Evolutionary conservation across 1,140 invertebrate genomes (phyloP).

Genomic region (Nylanderia fulva): DNA sequence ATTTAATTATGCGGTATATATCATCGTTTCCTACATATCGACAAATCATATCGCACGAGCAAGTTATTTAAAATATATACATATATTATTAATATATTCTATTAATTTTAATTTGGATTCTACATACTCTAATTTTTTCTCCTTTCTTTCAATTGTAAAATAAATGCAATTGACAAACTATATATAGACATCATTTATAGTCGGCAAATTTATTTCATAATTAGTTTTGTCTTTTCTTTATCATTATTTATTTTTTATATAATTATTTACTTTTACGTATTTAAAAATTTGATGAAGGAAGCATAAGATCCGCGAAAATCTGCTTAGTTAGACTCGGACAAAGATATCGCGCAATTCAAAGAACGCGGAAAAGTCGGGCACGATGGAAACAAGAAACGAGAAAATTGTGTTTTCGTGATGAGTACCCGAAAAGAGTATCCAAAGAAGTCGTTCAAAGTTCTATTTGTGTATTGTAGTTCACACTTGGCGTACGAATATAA

Average conservation of each 20-base stretch:
- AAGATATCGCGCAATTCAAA: conserved; percentile 75
- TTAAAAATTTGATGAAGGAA: not conserved
- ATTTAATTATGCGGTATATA: not conserved
- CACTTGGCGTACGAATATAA: not conserved
- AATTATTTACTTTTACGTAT: not conserved
- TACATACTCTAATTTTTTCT: not conserved
- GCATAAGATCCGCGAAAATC: conserved; percentile 76
- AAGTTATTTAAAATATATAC: no score
- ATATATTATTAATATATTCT: no score
- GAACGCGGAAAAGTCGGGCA: conserved; percentile 16
- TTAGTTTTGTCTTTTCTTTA: no score
- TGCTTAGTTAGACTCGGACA: conserved; percentile 40
- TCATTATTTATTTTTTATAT: not conserved
- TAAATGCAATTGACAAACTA: not conserved
- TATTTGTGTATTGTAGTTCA: conserved; percentile 44
- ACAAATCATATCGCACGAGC: not conserved
- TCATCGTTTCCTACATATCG: no score
- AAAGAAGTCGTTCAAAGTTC: conserved; percentile 44
- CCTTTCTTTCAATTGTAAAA: not conserved
- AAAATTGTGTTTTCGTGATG: conserved; percentile 44
- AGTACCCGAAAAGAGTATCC: conserved; percentile 30
- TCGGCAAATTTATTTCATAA: not conserved
- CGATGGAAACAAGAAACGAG: conserved; percentile 30
- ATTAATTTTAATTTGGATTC: not conserved
- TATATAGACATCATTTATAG: not conserved